Evolutionary conservation across 2,113 vertebrate species (phyloP), one percentile per base, ranked within the genome.

Genomic region (Macrotus californicus): DNA sequence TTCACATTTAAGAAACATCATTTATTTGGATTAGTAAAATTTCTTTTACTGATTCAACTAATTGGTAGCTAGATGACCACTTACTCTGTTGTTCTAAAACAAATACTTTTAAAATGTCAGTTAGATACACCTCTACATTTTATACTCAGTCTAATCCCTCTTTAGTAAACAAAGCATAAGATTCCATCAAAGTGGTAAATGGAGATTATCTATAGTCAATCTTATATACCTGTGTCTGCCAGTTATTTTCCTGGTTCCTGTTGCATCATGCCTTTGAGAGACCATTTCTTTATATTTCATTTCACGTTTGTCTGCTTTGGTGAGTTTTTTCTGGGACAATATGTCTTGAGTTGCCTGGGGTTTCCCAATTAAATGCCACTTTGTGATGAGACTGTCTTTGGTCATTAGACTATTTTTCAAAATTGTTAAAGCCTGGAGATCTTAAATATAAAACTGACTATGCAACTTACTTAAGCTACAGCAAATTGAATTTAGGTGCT

Each of bases 41-140:
- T 90, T 95, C 67, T 96, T 93, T 96, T 87, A 66, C 87, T 73
- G 70, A 92, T 93, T 96, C 66, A 66, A 19, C 84, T 93, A 97
- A 69, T 89, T 89, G 46, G 72, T 64, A 86, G 75, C 77, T 93
- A 91, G 75, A 66, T 87, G 26, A 11, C 39, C 41, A 82, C 56
- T 89, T 82, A 87, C 64, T 89, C 43, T 89, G n/a, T 56, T 92
- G 61, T 90, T 88, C 39, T 94, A 93, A 96, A 97, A 91, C 94
- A 94, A 94, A 97, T 93, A 95, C 90, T 96, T 96, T 93, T 73
- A 97, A 96, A 94, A 94, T 89, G 72, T 96, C 92, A 94, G 14
- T 90, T 93, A 94, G 76, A 50, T 84, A 82, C 67, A 41, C 52
- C 46, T 96, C 41, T 94, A 18, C 91, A 87, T 93, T 95, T 91